These are phyloP conservation scores for Zygaena filipendulae DNA, from an alignment of 2,888 invertebrate species.

Conservation along the genomic window DNA sequence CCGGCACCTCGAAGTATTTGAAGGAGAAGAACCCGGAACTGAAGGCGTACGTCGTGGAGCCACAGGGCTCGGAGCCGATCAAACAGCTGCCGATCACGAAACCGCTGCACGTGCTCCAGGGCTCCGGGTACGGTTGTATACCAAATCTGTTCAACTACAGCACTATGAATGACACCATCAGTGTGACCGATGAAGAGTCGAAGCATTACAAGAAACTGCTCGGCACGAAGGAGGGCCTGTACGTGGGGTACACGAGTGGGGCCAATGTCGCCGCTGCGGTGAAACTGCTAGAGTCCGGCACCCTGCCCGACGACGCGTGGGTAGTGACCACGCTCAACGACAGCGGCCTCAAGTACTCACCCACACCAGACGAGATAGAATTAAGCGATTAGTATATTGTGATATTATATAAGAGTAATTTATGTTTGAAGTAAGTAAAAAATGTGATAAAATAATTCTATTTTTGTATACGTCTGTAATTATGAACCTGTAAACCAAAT, in stretches of 20 bases:
- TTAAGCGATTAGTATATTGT: too few species aligned
- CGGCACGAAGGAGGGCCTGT: slow-evolving; percentile 50
- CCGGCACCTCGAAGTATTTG: slow-evolving; percentile 44
- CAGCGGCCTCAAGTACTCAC: slow-evolving; percentile 51
- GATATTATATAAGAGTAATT: too few species aligned
- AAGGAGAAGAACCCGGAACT: slow-evolving; percentile 45
- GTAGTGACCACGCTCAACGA: slow-evolving; percentile 50
- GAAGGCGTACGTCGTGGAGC: slow-evolving; percentile 48
- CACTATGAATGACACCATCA: slow-evolving; percentile 43
- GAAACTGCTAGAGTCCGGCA: slow-evolving; percentile 43
- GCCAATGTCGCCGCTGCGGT: slow-evolving; percentile 57
- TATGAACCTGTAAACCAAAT: too few species aligned
- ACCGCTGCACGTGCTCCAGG: slow-evolving; percentile 52
- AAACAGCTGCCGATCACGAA: slow-evolving; percentile 48
- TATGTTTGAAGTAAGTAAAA: too few species aligned
- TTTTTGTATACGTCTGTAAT: too few species aligned
- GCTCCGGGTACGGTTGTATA: slow-evolving; percentile 52
- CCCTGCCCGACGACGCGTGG: slow-evolving; percentile 45
- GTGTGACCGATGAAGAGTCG: slow-evolving; percentile 48
- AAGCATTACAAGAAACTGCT: slow-evolving; percentile 38
- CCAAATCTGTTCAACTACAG: slow-evolving; percentile 49
- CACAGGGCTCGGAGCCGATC: slow-evolving; percentile 47
- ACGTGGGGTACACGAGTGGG: slow-evolving; percentile 54
- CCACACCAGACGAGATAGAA: slow-evolving; percentile 36
- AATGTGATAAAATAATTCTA: too few species aligned